Base-by-base conservation (phyloP, 1,140 invertebrate genomes). In the Neomicropteryx cornuta region DNA sequence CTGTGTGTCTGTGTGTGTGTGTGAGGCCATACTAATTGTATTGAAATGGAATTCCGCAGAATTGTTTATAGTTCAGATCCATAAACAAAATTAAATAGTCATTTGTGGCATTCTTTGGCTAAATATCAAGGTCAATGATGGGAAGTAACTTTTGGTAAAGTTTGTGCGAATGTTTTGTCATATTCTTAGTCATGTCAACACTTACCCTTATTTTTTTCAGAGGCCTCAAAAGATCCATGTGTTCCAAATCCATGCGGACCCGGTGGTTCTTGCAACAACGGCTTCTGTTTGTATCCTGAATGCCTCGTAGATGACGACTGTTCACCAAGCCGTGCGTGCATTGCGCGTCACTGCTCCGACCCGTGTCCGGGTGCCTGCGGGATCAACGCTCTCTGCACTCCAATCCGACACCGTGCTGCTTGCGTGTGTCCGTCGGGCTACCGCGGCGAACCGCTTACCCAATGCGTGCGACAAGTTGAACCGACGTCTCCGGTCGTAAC, bases 271-370 rank as follows among this genome's bases (percentile, higher is more conserved):
- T 91, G 88, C 51, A 70, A 75, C 28, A 77, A 86, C 1, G 82
- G 86, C 2, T 66, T 72, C 22, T 90, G 87, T 52, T 72, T 71
- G 4, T 92, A 92, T 62, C 83, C 87, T 1, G 87, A 90, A 59
- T 90, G 87, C 62, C 66, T 88, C 6, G 82, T 85, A 20, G 87
- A 88, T 51, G 77, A 81, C 30, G 85, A 89, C 44, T 92, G 88
- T 66, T 71, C 83, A 0, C 70, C 82, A 31, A 77, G 88, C 48
- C 77, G 79, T 37, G 77, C 85, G 1, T 93, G 88, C 55, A 81
- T 83, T 43, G 75, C 72, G 20, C 81, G 83, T 46, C 84, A 85
- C 59, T 91, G 87, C 51, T 63, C 74, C 41, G 83, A 90, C 62
- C 86, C 87, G 20, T 90, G 86, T 46, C 66, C 78, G 28, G 81